Evolutionary conservation across 2,797 vertebrate genomes (phyloP), one percentile per base, ranked within the genome.

Genomic region (Taenioides sp.): DNA sequence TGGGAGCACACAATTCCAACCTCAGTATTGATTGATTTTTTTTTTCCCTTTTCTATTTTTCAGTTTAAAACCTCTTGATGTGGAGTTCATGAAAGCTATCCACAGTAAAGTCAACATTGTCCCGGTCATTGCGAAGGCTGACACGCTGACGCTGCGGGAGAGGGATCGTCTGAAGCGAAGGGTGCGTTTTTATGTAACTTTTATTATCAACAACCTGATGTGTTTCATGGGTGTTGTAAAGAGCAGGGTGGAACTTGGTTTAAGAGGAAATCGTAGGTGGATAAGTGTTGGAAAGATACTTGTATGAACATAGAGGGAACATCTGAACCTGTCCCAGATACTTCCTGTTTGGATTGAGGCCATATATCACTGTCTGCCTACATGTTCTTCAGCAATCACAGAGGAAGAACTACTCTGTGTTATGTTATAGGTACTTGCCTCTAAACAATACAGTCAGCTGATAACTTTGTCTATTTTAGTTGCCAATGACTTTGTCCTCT

Each of bases 81-180:
- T 95, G 72, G 95, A 97, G 79, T 96, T 97, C 69, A 96, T 96
- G 95, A 95, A 96, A 81, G 95, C 95, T 54, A 95, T 96, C 80
- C 94, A 97, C 86, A 95, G 94, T 72, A 96, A 96, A 91, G 95
- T 96, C 78, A 96, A 95, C 91, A 96, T 95, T 37, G 95, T 96
- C 16, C 94, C 95, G 25, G 95, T 96, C 84, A 96, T 96, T 66
- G 94, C 95, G 49, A 96, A 96, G 90, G 95, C 94, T 2, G 94
- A 96, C 84, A 95, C 95, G 0, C 86, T 96, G 85, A 96, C 95
- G 0, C 84, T 95, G 84, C 95, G 82, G 85, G 95, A 96, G 89
- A 90, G 96, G 58, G 95, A 96, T 59, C 93, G 95, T 61, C 94
- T 96, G 87, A 97, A 97, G 92, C 94, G 94, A 75, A 93, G 96